Conservation (phyloP, 2,113 vertebrate species). For the Paradoxurus hermaphroditus region DNA sequence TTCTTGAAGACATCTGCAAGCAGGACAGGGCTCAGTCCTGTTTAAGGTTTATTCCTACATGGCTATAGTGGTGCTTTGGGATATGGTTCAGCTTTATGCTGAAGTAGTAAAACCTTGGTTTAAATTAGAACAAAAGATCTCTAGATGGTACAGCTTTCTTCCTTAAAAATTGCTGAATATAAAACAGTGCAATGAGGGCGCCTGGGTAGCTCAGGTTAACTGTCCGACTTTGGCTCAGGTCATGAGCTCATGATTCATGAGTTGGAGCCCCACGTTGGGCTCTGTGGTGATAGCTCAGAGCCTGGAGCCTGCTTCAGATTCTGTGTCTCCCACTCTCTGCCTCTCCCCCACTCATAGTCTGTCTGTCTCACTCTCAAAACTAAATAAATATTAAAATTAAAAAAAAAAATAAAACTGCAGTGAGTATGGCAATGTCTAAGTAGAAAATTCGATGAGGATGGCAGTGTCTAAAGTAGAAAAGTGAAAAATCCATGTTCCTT, state of each 20-base stretch:
- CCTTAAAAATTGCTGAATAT: background rate
- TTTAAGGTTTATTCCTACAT: background rate
- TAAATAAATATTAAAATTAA: no score
- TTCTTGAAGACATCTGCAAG: background rate
- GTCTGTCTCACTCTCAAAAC: no score
- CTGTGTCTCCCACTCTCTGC: no score
- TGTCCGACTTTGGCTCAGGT: no score
- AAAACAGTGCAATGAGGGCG: background rate
- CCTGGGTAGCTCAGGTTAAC: no score
- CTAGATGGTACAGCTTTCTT: background rate
- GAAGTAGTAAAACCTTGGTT: constrained; percentile 1
- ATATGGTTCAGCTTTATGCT: background rate
- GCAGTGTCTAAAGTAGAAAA: background rate
- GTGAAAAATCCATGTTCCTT: background rate
- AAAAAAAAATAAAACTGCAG: no score
- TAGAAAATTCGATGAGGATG: no score
- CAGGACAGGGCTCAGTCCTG: background rate
- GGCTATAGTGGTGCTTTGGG: background rate
- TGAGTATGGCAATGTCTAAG: background rate
- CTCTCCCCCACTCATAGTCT: no score
- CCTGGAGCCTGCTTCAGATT: no score
- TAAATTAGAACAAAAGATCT: background rate
- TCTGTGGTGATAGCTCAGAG: no score
- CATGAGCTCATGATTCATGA: no score
- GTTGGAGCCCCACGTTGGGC: no score